Percentiles rank a stretch among this genome's conserved stretches.
Evolutionary conservation across 2,888 invertebrate genomes (phyloP).

Genomic region (Athrips mouffetella): DNA sequence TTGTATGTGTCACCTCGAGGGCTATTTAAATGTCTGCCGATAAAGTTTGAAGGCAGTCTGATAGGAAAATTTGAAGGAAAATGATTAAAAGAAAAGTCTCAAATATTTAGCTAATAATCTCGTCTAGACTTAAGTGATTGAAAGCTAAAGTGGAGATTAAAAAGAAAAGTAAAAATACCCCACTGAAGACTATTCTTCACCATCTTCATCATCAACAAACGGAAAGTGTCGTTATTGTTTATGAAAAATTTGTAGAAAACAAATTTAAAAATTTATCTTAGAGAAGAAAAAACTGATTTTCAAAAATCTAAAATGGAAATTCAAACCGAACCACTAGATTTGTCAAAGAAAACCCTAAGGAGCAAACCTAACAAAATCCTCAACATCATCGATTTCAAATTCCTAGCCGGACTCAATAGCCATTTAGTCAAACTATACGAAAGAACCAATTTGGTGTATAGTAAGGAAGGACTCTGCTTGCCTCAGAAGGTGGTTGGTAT

Average conservation of each 20-base stretch:
- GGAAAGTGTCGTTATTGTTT: no score
- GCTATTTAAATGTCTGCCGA: conserved; percentile 60
- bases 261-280: no score
- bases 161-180: no score
- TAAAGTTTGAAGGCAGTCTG: conserved; percentile 52
- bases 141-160: no score
- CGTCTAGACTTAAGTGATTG: not conserved
- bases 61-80: conserved; percentile 44
- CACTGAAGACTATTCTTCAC: no score
- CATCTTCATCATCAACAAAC: no score
- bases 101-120: no score
- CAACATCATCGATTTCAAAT: conserved; percentile 60
- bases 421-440: conserved; percentile 64
- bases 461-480: conserved; percentile 31
- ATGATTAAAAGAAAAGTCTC: no score
- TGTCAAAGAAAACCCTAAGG: conserved; percentile 47
- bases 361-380: conserved; percentile 40
- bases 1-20: conserved; percentile 50
- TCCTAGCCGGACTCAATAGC: conserved; percentile 60
- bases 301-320: conserved; percentile 48
- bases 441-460: conserved; percentile 46
- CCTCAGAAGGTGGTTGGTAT: conserved; percentile 31
- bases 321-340: conserved; percentile 65
- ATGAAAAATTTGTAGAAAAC: no score
- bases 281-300: no score